These are phyloP conservation scores for Alloscopus bannaensis DNA, from an alignment of 2,888 invertebrate species.

Conservation along the genomic window DNA sequence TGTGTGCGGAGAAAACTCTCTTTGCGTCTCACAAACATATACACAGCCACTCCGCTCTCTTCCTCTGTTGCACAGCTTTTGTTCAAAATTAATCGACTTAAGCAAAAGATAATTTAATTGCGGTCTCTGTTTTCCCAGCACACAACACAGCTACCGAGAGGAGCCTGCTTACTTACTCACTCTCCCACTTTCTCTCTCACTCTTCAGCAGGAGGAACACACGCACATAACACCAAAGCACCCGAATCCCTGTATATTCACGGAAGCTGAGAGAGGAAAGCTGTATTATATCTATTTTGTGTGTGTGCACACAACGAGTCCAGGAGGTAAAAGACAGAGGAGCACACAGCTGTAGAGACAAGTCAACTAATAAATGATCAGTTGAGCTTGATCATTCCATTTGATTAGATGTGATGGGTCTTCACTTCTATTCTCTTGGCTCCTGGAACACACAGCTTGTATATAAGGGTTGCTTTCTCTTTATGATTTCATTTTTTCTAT, in stretches of 20 bases:
- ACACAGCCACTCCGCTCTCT: no score
- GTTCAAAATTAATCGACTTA: slow-evolving; percentile 64
- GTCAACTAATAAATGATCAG: slow-evolving; percentile 67
- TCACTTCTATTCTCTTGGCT: slow-evolving; percentile 50
- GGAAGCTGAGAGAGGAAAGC: background rate
- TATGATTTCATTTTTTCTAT: slow-evolving; percentile 52
- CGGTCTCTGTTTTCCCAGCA: slow-evolving; percentile 43
- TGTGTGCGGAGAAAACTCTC: background rate
- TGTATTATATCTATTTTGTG: background rate
- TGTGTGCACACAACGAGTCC: slow-evolving; percentile 10
- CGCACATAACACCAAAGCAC: slow-evolving; percentile 11
- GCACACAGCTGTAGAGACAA: slow-evolving; percentile 38
- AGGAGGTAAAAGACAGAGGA: background rate
- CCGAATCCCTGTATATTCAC: background rate
- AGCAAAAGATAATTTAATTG: slow-evolving; percentile 66
- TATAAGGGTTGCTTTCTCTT: slow-evolving; percentile 33
- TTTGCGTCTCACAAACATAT: no score
- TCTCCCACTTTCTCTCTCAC: background rate
- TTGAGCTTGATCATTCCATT: slow-evolving; percentile 66
- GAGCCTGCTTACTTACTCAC: slow-evolving; percentile 3
- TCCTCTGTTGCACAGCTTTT: no score
- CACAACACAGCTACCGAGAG: slow-evolving; percentile 11
- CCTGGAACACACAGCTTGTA: slow-evolving; percentile 10
- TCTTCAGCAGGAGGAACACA: background rate
- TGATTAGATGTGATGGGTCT: slow-evolving; percentile 63